Percentiles rank a stretch among this genome's conserved stretches.
Conservation (phyloP, 2,113 vertebrate species). For the Tylochromis polylepis region DNA sequence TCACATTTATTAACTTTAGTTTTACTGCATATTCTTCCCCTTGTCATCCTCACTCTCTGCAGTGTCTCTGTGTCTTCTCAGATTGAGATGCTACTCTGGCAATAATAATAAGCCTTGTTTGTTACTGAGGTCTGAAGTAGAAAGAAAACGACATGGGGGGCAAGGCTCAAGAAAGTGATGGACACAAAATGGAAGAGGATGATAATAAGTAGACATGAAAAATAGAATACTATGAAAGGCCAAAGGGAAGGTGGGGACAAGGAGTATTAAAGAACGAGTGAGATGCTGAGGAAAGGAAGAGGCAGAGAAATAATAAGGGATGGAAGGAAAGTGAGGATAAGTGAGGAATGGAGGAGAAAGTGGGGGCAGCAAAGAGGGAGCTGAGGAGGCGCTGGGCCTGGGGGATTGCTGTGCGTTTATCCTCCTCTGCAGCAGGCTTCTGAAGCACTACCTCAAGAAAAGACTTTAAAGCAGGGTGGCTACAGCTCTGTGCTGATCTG, state of each 20-base stretch:
- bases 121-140: not conserved
- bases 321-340: slow-evolving; percentile 50
- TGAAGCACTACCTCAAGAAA: slow-evolving; percentile 72
- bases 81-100: not conserved
- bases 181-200: slow-evolving; percentile 9
- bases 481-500: slow-evolving; percentile 64
- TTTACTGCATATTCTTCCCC: not conserved
- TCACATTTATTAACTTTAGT: not conserved
- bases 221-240: slow-evolving; percentile 21
- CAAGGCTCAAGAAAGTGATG: slow-evolving; percentile 1
- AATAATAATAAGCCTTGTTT: not conserved
- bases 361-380: slow-evolving; percentile 31
- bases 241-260: slow-evolving; percentile 21
- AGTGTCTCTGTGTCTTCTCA: not conserved
- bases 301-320: slow-evolving; percentile 52
- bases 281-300: slow-evolving; percentile 35
- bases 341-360: slow-evolving; percentile 12
- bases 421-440: slow-evolving; percentile 70
- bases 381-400: slow-evolving; percentile 52
- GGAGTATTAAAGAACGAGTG: slow-evolving; percentile 38
- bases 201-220: not conserved
- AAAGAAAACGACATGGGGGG: not conserved
- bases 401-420: slow-evolving; percentile 68
- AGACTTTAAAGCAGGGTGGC: slow-evolving; percentile 69
- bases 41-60: not conserved